Evolutionary conservation across 2,888 invertebrate genomes (phyloP).

Genomic region (Acrocyrtus sp.): DNA sequence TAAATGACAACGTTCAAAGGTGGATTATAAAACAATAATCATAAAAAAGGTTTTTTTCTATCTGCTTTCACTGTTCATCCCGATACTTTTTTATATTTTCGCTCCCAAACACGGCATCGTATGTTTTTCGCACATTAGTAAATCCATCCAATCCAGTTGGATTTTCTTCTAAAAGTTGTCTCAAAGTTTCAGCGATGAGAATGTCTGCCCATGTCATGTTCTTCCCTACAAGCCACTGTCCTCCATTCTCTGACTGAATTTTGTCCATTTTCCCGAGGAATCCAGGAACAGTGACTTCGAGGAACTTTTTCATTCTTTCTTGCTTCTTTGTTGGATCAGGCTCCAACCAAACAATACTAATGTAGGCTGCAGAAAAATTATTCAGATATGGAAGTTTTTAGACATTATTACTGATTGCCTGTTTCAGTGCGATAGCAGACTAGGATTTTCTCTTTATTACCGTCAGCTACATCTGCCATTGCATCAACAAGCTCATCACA

Average conservation of each 20-base stretch:
- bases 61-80: too few species aligned
- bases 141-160: conserved; percentile 19
- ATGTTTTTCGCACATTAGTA: conserved; percentile 30
- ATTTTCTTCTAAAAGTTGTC: conserved; percentile 12
- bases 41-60: too few species aligned
- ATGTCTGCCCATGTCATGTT: conserved; percentile 52
- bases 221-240: conserved; percentile 46
- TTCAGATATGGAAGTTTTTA: too few species aligned
- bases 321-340: conserved; percentile 31
- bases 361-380: too few species aligned
- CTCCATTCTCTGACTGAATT: conserved; percentile 32
- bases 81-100: conserved; percentile 41
- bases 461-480: conserved; percentile 36
- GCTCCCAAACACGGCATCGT: conserved; percentile 33
- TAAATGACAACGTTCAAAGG: too few species aligned
- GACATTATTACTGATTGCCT: too few species aligned
- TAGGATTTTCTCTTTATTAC: too few species aligned
- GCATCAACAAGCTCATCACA: conserved; percentile 56
- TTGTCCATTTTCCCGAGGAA: conserved; percentile 37
- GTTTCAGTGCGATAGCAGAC: too few species aligned
- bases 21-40: too few species aligned
- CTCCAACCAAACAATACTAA: too few species aligned
- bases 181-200: conserved; percentile 36
- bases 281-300: conserved; percentile 12
- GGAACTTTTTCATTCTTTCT: conserved; percentile 24